Percentiles rank a stretch among this genome's conserved stretches.
phyloP scores from a whole-genome alignment of 2,797 vertebrate genomes.

The Australoheros facetus region DNA sequence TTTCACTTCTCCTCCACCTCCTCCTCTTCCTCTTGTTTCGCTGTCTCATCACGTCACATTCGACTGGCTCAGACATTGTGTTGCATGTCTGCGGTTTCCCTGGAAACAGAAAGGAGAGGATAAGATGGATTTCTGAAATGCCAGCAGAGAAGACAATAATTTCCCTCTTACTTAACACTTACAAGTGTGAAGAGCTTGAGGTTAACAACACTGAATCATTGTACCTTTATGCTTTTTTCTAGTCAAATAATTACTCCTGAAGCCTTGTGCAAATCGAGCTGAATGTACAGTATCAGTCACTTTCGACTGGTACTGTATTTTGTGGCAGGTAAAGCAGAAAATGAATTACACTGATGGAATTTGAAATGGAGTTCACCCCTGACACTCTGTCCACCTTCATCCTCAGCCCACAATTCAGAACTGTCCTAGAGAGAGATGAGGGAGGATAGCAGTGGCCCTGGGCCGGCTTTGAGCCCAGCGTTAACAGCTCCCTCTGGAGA shows the following conservation, averaged over 20 bases:
- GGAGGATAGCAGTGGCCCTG: neutral
- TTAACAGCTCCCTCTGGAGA: slow-evolving; percentile 18
- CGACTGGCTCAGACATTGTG: slow-evolving; percentile 29
- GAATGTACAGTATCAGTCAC: neutral
- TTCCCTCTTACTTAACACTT: slow-evolving; percentile 16
- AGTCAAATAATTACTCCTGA: neutral
- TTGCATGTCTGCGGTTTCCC: slow-evolving; percentile 61
- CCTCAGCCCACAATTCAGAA: neutral
- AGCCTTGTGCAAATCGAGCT: neutral
- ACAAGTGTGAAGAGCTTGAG: neutral
- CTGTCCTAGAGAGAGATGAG: neutral
- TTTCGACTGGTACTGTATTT: neutral
- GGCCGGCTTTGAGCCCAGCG: neutral
- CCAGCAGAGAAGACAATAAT: slow-evolving; percentile 6
- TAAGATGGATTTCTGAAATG: slow-evolving; percentile 40
- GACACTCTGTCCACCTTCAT: neutral
- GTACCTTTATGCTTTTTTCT: neutral
- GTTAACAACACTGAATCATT: neutral
- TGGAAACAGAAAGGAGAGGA: slow-evolving; percentile 63
- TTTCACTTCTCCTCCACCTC: slow-evolving; percentile 11
- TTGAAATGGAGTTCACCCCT: neutral
- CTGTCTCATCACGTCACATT: slow-evolving; percentile 45
- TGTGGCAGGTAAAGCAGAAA: neutral
- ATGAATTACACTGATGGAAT: neutral
- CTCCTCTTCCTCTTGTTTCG: slow-evolving; percentile 15